These are phyloP conservation scores for Philotrypesis tridentata DNA, from an alignment of 1,140 invertebrate species.

Conservation along the genomic window DNA sequence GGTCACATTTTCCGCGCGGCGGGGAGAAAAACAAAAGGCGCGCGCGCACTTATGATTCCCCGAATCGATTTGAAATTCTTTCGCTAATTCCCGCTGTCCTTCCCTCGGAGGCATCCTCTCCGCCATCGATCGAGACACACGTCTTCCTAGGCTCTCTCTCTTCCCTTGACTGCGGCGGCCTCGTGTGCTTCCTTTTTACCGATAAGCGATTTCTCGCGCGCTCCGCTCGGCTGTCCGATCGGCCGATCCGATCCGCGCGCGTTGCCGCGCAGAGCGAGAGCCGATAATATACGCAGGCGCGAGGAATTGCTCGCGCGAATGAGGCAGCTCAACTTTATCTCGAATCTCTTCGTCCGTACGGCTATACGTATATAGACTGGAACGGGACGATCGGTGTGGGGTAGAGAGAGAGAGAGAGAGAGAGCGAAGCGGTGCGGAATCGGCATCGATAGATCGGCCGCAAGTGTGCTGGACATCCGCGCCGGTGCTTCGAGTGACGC, in stretches of 20 bases:
- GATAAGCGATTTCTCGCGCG: conserved; percentile 18
- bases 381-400: no score
- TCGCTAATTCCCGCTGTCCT: background rate
- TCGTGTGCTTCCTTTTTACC: no score
- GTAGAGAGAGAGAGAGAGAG: no score
- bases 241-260: background rate
- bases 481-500: background rate
- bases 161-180: no score
- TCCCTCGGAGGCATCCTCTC: background rate
- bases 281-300: background rate
- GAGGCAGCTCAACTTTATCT: background rate
- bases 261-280: no score
- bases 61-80: background rate
- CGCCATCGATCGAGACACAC: no score
- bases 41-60: background rate
- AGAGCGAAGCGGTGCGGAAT: no score
- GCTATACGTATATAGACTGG: no score
- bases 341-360: background rate
- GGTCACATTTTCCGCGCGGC: background rate
- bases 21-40: background rate
- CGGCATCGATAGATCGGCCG: background rate
- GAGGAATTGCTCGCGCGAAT: background rate
- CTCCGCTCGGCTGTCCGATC: background rate
- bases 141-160: no score
- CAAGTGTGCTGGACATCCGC: no score